These are phyloP conservation scores for Ethmia dodecea DNA, from an alignment of 2,888 invertebrate species.

Conservation along the genomic window DNA sequence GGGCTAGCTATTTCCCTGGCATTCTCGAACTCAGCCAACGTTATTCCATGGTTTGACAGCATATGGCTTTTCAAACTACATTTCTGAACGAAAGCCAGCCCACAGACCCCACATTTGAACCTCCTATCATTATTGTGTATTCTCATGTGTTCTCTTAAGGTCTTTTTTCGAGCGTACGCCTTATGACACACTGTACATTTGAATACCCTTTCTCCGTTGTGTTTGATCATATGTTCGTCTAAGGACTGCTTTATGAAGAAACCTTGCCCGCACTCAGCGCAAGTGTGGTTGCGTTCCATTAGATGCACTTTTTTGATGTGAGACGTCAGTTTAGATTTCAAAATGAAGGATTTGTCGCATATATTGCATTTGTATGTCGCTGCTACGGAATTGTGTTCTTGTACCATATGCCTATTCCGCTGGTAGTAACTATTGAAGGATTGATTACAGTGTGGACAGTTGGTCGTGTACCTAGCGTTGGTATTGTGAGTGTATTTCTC, in stretches of 20 bases:
- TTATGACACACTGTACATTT: constrained; percentile 56
- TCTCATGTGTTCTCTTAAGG: constrained; percentile 60
- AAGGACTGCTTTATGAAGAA: constrained; percentile 61
- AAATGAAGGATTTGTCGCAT: constrained; percentile 57
- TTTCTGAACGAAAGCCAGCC: constrained; percentile 57
- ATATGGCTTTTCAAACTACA: constrained; percentile 64
- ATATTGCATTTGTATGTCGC: constrained; percentile 62
- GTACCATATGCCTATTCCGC: constrained; percentile 56
- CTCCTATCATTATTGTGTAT: constrained; percentile 64
- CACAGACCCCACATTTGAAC: constrained; percentile 58
- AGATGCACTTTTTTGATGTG: constrained; percentile 65
- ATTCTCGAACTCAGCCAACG: constrained; percentile 47
- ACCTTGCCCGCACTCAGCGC: constrained; percentile 56
- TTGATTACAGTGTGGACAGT: constrained; percentile 55
- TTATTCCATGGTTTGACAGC: constrained; percentile 58
- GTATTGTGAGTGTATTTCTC: constrained; percentile 62
- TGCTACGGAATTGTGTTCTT: constrained; percentile 49
- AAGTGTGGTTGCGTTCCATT: constrained; percentile 62
- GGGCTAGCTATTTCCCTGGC: constrained; percentile 13
- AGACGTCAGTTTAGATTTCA: constrained; percentile 56
- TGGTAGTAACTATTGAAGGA: constrained; percentile 60
- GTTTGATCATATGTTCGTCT: constrained; percentile 64
- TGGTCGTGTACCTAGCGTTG: constrained; percentile 49
- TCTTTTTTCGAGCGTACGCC: constrained; percentile 62
- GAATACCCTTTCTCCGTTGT: constrained; percentile 56